These are phyloP conservation scores for Acanthosepion pharaonis DNA, from an alignment of 2,888 invertebrate species.

Conservation along the genomic window DNA sequence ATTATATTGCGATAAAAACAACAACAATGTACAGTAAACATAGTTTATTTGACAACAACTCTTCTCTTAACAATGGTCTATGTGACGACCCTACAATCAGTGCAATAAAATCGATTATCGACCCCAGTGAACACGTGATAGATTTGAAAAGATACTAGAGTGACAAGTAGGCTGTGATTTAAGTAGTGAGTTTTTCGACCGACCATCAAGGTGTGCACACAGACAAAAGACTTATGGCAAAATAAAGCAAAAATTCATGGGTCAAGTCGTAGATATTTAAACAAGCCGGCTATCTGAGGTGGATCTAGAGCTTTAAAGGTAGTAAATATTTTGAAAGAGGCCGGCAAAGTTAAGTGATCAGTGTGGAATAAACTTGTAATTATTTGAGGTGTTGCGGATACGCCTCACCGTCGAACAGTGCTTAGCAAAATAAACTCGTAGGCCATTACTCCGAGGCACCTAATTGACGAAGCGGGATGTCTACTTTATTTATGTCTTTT, in stretches of 20 bases:
- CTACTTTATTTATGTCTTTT: too few relatives aligned
- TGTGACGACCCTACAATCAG: neutral
- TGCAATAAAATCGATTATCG: conserved; percentile 33
- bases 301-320: neutral
- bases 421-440: neutral
- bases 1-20: neutral
- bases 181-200: neutral
- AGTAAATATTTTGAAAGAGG: conserved; percentile 21
- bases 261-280: neutral
- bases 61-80: neutral
- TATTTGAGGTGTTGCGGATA: neutral
- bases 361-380: neutral
- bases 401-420: neutral
- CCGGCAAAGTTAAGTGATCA: neutral
- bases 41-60: neutral
- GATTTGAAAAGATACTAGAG: neutral
- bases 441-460: neutral
- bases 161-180: neutral
- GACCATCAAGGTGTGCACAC: neutral
- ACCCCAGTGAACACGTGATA: neutral
- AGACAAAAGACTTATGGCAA: neutral
- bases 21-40: neutral
- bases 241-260: neutral
- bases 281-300: neutral
- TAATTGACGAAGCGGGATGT: too few relatives aligned